Percentiles rank a stretch among this genome's conserved stretches.
These are phyloP conservation scores for Eciton burchellii DNA, from an alignment of 1,140 invertebrate genomes.

Conservation along the genomic window DNA sequence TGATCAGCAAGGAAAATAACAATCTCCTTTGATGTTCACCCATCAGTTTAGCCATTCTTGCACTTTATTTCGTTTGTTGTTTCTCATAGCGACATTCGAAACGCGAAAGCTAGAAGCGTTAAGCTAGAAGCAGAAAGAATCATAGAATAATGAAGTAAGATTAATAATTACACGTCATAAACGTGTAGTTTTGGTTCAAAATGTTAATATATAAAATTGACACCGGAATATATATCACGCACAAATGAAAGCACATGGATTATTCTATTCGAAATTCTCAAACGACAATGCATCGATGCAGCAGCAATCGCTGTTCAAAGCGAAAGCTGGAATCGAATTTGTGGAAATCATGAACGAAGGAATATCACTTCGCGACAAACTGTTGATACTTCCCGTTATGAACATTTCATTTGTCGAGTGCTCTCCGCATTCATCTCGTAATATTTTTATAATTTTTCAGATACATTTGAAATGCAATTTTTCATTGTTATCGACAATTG, in stretches of 20 bases:
- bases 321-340: background rate
- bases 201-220: constrained; percentile 14
- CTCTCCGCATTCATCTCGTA: background rate
- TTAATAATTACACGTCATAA: too few species aligned
- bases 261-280: background rate
- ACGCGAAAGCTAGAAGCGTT: background rate
- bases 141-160: too few species aligned
- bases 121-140: background rate
- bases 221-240: background rate
- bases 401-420: background rate
- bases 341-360: background rate
- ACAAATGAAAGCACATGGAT: background rate
- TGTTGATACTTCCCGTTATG: background rate
- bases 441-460: background rate
- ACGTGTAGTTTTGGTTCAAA: background rate
- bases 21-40: background rate
- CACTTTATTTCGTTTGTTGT: background rate
- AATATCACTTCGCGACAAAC: background rate
- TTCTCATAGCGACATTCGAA: background rate
- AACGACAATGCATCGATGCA: background rate
- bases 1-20: background rate
- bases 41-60: background rate
- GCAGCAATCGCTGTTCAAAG: background rate
- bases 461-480: background rate
- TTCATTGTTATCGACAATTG: too few species aligned